Evolutionary conservation across 2,888 invertebrate species (phyloP).

Genomic region (Morpho helenor): DNA sequence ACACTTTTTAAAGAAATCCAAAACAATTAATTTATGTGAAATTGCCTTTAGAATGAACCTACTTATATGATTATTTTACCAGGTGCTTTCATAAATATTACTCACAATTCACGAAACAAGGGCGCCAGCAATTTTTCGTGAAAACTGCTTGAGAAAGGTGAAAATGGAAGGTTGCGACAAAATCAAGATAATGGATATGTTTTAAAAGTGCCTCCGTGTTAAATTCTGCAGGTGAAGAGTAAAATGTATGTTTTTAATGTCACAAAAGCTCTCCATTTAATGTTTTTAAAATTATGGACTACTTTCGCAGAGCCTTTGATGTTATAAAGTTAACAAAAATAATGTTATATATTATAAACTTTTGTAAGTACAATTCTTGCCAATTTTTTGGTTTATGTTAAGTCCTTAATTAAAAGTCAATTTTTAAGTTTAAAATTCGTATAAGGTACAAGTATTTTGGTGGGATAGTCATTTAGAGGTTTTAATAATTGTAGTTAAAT

Average conservation of each 20-base stretch:
- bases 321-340: no score
- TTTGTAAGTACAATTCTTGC: no score
- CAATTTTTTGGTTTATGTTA: no score
- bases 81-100: slow-evolving; percentile 66
- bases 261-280: slow-evolving; percentile 9
- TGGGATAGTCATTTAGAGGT: no score
- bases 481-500: no score
- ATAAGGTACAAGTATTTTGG: no score
- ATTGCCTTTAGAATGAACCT: neutral
- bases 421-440: no score
- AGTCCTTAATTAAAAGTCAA: no score
- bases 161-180: slow-evolving; percentile 9
- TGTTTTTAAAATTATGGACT: neutral
- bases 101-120: slow-evolving; percentile 49
- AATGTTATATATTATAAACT: no score
- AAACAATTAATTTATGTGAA: neutral
- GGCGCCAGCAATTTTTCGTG: slow-evolving; percentile 18
- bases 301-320: neutral
- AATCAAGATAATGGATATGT: slow-evolving; percentile 5
- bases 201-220: neutral
- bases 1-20: no score
- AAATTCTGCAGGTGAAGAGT: slow-evolving; percentile 18
- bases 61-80: slow-evolving; percentile 29
- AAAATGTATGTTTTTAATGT: slow-evolving; percentile 12
- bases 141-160: slow-evolving; percentile 9